Conservation (phyloP, 2,113 vertebrate species). For the Pteropus alecto region DNA sequence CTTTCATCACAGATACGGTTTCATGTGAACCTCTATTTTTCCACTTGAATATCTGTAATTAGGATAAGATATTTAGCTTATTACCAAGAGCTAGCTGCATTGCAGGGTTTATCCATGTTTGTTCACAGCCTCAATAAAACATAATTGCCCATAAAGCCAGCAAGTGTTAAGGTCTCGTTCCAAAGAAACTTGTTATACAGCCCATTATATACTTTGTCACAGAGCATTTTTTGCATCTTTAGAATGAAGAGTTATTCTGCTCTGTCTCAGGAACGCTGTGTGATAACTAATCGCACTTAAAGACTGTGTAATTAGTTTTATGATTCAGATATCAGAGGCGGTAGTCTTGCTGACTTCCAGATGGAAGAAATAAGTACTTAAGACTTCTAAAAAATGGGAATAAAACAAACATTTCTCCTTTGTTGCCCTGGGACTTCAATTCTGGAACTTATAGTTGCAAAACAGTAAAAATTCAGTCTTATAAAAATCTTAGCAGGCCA, state of each 20-base stretch:
- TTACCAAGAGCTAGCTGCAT: not conserved
- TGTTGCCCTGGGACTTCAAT: not conserved
- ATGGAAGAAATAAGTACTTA: not conserved
- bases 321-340: not conserved
- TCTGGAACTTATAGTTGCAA: not conserved
- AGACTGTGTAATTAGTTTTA: not conserved
- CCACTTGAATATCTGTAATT: not conserved
- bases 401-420: not conserved
- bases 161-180: not conserved
- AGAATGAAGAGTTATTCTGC: not conserved
- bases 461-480: not conserved
- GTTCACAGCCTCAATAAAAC: not conserved
- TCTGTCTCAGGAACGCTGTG: not conserved
- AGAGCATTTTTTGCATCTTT: not conserved
- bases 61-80: not conserved
- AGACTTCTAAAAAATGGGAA: conserved; percentile 1
- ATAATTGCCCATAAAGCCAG: not conserved
- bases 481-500: not conserved
- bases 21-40: not conserved
- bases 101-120: not conserved
- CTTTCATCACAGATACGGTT: not conserved
- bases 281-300: not conserved
- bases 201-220: not conserved
- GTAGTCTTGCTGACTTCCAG: not conserved
- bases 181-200: not conserved